Conservation (phyloP, 2,113 vertebrate species). For the rabbit (Oryctolagus cuniculus) region DNA sequence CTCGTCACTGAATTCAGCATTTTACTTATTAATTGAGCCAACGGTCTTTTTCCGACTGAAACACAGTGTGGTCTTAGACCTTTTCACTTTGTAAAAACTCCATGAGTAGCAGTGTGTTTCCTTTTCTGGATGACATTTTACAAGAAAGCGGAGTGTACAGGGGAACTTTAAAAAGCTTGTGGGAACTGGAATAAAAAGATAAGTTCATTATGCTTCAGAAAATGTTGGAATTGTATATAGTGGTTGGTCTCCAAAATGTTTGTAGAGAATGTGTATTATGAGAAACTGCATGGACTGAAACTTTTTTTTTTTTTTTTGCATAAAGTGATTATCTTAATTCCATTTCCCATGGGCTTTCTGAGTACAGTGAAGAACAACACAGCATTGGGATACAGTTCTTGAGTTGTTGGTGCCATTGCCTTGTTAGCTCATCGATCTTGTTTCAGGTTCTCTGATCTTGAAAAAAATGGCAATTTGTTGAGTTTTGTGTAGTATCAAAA, state of each 20-base stretch:
- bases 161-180: no score
- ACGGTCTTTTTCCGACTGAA: not conserved
- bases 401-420: not conserved
- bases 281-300: no score
- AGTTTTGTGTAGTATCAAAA: slow-evolving; percentile 42
- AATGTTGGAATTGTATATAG: no score
- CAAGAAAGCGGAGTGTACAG: not conserved
- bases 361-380: not conserved
- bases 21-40: slow-evolving; percentile 43
- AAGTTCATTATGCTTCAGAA: no score
- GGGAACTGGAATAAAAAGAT: no score
- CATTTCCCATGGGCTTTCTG: not conserved
- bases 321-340: no score
- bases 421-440: not conserved
- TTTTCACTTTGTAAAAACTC: slow-evolving; percentile 25
- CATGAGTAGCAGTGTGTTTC: not conserved
- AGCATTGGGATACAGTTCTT: not conserved
- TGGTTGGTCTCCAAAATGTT: no score
- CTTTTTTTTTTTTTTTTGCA: no score
- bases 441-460: slow-evolving; percentile 51
- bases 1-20: not conserved
- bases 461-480: not conserved
- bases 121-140: not conserved
- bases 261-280: no score
- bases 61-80: not conserved